Conservation (phyloP, 2,113 vertebrate species). For the Oriolus oriolus region DNA sequence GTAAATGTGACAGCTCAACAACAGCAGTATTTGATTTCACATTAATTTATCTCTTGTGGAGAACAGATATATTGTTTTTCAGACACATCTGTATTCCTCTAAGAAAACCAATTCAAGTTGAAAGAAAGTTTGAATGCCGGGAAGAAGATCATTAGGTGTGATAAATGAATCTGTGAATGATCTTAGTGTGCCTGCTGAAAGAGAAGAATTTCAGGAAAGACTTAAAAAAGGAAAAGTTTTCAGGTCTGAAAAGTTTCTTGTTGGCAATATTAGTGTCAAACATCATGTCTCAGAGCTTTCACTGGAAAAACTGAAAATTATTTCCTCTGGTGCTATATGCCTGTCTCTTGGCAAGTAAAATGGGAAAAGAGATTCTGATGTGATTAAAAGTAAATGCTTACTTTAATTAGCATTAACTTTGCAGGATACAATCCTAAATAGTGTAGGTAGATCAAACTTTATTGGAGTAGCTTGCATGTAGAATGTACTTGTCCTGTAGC, state of each 20-base stretch:
- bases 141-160: background rate
- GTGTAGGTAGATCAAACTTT: background rate
- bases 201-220: background rate
- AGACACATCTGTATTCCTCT: conserved; percentile 7
- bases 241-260: background rate
- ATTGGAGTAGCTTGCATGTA: background rate
- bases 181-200: background rate
- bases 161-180: background rate
- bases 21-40: conserved; percentile 32
- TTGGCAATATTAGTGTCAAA: background rate
- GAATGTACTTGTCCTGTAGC: background rate
- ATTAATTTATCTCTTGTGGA: conserved; percentile 33
- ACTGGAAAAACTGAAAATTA: background rate
- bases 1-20: conserved; percentile 44
- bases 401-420: background rate
- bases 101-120: conserved; percentile 13
- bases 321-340: background rate
- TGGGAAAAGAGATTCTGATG: background rate
- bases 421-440: background rate
- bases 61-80: conserved; percentile 4
- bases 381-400: background rate
- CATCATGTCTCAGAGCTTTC: background rate
- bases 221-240: background rate
- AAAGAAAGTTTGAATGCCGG: background rate
- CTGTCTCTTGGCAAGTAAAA: background rate